phyloP scores from a whole-genome alignment of 2,797 vertebrate species.

The Alexandromys oeconomus region DNA sequence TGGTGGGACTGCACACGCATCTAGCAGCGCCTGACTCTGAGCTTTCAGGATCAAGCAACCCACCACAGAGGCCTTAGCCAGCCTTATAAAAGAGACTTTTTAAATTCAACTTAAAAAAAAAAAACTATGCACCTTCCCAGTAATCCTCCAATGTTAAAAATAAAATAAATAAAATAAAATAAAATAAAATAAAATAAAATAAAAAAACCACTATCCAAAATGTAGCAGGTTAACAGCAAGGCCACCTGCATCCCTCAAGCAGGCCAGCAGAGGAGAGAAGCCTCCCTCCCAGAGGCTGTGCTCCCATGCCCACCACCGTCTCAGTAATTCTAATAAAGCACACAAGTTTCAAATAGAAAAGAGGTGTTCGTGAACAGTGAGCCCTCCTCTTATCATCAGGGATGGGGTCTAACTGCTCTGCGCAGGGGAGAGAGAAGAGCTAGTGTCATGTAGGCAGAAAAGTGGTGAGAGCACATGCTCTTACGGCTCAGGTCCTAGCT shows the following conservation, averaged over 20 bases:
- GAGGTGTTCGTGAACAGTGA: conserved; percentile 36
- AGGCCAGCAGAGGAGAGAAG: conserved; percentile 32
- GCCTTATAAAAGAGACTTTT: not conserved
- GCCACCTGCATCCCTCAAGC: conserved; percentile 21
- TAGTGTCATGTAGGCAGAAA: not conserved
- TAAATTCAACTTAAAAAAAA: conserved; percentile 22
- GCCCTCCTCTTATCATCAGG: conserved; percentile 9
- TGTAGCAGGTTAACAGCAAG: conserved; percentile 9
- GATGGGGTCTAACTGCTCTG: conserved; percentile 25
- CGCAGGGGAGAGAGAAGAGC: conserved; percentile 29
- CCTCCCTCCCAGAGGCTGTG: not conserved
- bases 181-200: too few species aligned
- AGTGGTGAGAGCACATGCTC: not conserved
- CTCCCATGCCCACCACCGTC: not conserved
- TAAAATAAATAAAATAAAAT: too few species aligned
- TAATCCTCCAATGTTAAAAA: not conserved
- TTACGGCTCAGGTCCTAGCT: not conserved
- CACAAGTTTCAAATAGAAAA: conserved; percentile 38
- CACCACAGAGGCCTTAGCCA: not conserved
- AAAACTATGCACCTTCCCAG: not conserved
- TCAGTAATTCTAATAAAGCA: conserved; percentile 57
- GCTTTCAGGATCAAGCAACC: not conserved
- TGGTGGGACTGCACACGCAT: too few species aligned
- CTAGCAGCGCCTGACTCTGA: not conserved
- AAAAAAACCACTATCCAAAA: not conserved